phyloP scores from a whole-genome alignment of 2,113 vertebrate genomes.

The Acrocephalus arundinaceus region DNA sequence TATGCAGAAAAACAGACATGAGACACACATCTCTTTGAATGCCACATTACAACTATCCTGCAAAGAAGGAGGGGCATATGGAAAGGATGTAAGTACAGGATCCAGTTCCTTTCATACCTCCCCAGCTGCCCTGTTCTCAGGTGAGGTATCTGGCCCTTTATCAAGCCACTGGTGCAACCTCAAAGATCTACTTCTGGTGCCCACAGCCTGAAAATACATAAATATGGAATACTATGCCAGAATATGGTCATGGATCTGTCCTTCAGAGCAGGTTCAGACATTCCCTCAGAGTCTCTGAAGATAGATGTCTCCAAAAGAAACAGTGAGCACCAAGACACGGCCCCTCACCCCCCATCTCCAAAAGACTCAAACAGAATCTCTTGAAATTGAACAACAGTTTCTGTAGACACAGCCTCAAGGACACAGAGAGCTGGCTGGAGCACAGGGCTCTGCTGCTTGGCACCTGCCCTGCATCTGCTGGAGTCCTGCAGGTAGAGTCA shows the following conservation, averaged over 20 bases:
- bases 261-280: not conserved
- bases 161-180: not conserved
- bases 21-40: not conserved
- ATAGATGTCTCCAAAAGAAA: not conserved
- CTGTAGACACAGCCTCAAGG: not conserved
- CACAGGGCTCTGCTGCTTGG: not conserved
- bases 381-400: not conserved
- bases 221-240: not conserved
- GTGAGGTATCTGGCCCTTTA: not conserved
- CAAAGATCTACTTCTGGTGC: not conserved
- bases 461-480: not conserved
- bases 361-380: not conserved
- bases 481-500: not conserved
- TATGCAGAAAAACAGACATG: not conserved
- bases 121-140: not conserved
- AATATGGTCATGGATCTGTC: not conserved
- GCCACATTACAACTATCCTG: not conserved
- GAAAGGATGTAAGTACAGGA: not conserved
- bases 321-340: fast-evolving
- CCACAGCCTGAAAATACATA: not conserved
- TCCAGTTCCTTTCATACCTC: not conserved
- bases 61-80: not conserved
- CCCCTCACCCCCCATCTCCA: too few relatives aligned
- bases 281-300: not conserved
- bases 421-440: not conserved